Conservation (phyloP, 2,113 vertebrate genomes). For the Elephantulus edwardii region DNA sequence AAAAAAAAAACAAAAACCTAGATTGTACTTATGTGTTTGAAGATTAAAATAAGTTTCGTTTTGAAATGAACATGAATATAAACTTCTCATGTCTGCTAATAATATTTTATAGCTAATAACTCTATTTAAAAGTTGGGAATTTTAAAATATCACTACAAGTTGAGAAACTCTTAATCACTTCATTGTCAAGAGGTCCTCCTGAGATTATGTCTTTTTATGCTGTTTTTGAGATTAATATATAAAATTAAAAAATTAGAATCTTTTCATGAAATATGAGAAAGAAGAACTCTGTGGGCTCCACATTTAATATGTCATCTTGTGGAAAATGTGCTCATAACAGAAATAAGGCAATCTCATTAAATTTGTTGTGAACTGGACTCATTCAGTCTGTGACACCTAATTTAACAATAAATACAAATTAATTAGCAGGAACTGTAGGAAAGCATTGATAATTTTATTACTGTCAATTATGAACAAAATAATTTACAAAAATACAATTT, state of each 20-base stretch:
- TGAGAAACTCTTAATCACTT: no score
- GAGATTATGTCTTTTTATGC: background rate
- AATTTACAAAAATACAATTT: slow-evolving; percentile 68
- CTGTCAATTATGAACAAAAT: slow-evolving; percentile 80
- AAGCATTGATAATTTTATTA: slow-evolving; percentile 71
- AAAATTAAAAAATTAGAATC: background rate
- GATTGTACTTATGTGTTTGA: no score
- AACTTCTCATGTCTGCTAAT: no score
- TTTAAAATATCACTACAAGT: no score
- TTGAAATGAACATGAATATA: no score
- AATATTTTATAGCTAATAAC: no score
- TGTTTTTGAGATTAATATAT: slow-evolving; percentile 24
- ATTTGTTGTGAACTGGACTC: slow-evolving; percentile 74
- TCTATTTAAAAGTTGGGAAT: no score
- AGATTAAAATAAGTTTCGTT: no score
- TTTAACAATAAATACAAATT: slow-evolving; percentile 85
- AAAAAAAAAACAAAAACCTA: no score
- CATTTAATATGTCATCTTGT: slow-evolving; percentile 73
- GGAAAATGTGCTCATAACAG: no score
- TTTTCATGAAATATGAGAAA: slow-evolving; percentile 49
- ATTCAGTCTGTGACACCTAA: slow-evolving; percentile 80
- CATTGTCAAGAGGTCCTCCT: no score
- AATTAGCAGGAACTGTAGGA: slow-evolving; percentile 77
- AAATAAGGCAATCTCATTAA: slow-evolving; percentile 78
- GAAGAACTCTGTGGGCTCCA: background rate